Conservation (phyloP, 2,113 vertebrate species). For the Perccottus glenii region DNA sequence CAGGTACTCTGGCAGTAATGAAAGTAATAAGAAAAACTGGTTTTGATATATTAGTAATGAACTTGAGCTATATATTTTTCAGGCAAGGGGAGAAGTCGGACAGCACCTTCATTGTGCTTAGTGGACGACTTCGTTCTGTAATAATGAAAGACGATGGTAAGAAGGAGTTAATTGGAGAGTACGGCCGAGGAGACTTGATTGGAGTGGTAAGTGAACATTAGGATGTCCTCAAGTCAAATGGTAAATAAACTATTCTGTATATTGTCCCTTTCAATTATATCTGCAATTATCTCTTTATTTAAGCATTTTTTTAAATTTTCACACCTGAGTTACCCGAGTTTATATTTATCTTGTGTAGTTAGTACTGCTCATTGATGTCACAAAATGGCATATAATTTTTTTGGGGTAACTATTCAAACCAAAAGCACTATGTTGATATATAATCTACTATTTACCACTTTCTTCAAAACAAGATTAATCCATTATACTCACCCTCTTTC, state of each 20-base stretch:
- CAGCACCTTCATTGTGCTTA: conserved; percentile 94
- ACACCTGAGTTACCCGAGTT: too few species aligned
- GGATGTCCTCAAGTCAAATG: background rate
- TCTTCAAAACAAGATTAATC: conserved; percentile 11
- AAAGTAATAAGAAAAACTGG: background rate
- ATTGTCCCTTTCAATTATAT: too few species aligned
- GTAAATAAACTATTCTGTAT: too few species aligned
- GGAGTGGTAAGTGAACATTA: conserved; percentile 86
- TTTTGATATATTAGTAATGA: background rate
- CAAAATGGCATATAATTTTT: too few species aligned
- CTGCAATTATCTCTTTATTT: too few species aligned
- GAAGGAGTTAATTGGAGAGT: conserved; percentile 92
- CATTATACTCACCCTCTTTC: conserved; percentile 7
- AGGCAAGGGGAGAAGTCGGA: conserved; percentile 94
- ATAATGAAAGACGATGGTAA: conserved; percentile 94
- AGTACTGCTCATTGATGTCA: too few species aligned
- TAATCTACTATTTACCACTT: background rate
- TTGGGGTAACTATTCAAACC: too few species aligned
- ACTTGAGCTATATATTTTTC: conserved; percentile 23
- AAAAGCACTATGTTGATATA: too few species aligned
- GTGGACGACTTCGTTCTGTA: conserved; percentile 92
- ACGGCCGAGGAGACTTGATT: conserved; percentile 92
- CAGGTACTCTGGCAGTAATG: conserved; percentile 80
- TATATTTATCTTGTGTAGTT: too few species aligned
- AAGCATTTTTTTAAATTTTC: too few species aligned